Conservation (phyloP, 2,888 invertebrate genomes). For the Trilocha varians region DNA sequence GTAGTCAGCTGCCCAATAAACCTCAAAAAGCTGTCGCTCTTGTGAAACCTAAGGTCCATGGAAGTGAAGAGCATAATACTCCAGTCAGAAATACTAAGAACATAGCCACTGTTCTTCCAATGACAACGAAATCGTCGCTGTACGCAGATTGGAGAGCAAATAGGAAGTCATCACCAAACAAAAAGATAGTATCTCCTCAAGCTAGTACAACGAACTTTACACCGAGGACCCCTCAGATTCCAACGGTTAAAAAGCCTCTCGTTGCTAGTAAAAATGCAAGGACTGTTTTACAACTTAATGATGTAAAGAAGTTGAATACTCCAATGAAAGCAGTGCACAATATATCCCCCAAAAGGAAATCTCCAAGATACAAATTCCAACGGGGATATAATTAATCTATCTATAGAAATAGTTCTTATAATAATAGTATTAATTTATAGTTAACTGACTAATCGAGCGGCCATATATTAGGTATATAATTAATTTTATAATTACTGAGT, state of each 20-base stretch:
- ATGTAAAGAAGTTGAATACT: slow-evolving; percentile 67
- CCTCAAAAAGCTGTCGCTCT: slow-evolving; percentile 34
- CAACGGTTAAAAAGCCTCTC: slow-evolving; percentile 75
- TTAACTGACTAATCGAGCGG: neutral
- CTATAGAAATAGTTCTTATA: neutral
- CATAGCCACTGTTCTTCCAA: slow-evolving; percentile 13
- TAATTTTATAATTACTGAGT: neutral
- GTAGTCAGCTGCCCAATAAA: slow-evolving; percentile 35
- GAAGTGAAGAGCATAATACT: slow-evolving; percentile 17
- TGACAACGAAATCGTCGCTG: slow-evolving; percentile 11
- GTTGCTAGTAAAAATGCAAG: slow-evolving; percentile 70
- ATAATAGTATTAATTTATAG: neutral
- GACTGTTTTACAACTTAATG: slow-evolving; percentile 50
- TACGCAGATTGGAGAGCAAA: slow-evolving; percentile 35
- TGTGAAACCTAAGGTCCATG: slow-evolving; percentile 39
- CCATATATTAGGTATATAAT: neutral
- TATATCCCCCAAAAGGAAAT: slow-evolving; percentile 55
- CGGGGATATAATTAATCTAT: slow-evolving; percentile 22
- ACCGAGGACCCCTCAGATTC: slow-evolving; percentile 50
- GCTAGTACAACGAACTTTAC: slow-evolving; percentile 16
- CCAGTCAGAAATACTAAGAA: slow-evolving; percentile 15
- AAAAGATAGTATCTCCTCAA: slow-evolving; percentile 48
- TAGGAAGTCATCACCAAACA: slow-evolving; percentile 41
- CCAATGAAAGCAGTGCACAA: slow-evolving; percentile 72
- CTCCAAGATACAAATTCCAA: slow-evolving; percentile 48